Conservation (phyloP, 2,113 vertebrate species). For the Gasterosteus nipponicus region DNA sequence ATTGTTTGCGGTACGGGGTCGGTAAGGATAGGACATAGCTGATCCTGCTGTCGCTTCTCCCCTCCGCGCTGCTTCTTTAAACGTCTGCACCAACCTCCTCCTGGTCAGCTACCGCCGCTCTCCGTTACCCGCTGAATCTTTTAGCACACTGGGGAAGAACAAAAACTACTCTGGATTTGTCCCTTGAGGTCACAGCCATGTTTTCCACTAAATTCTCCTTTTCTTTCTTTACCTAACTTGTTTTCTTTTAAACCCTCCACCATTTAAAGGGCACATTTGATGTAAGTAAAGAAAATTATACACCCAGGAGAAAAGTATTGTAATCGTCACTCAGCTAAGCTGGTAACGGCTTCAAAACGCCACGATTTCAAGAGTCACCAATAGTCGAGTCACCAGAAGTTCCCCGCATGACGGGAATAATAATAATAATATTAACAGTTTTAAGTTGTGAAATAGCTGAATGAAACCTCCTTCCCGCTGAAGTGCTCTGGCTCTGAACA, state of each 20-base stretch:
- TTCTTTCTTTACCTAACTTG: background rate
- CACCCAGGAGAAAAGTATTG: background rate
- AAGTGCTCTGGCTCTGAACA: background rate
- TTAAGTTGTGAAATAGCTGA: background rate
- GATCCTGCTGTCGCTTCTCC: constrained; percentile 26
- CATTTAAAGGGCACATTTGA: background rate
- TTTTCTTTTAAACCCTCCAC: background rate
- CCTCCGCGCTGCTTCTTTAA: constrained; percentile 13
- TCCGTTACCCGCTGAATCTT: constrained; percentile 1
- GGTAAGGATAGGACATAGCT: constrained; percentile 18
- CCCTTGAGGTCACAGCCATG: background rate
- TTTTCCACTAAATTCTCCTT: background rate
- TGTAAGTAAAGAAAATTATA: background rate
- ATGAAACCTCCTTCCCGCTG: too few species aligned
- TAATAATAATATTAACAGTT: background rate
- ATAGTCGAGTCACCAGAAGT: background rate
- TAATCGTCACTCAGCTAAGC: background rate
- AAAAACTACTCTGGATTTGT: background rate
- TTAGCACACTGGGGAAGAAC: background rate
- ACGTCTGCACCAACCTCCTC: background rate
- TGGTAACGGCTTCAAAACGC: background rate
- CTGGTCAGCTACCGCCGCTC: background rate
- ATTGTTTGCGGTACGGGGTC: constrained; percentile 22
- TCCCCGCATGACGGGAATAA: background rate
- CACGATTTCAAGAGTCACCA: background rate